Percentiles rank a stretch among this genome's conserved stretches.
Evolutionary conservation across 2,888 invertebrate species (phyloP).

Genomic region (Globia sparganii): DNA sequence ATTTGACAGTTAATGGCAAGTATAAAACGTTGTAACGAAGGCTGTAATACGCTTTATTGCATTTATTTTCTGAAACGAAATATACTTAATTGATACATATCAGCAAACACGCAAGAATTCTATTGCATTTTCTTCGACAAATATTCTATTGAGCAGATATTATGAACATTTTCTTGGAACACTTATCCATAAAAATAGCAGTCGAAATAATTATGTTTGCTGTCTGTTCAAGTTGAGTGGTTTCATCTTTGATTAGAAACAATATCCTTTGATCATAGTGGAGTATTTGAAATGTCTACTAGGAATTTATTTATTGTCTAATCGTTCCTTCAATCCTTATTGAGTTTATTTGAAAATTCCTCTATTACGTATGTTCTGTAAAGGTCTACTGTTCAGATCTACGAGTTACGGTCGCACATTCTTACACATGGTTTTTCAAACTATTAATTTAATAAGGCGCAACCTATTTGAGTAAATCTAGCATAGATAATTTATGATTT

Average conservation of each 20-base stretch:
- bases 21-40: not conserved
- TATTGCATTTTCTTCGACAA: not conserved
- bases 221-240: slow-evolving; percentile 6
- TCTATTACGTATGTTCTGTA: not conserved
- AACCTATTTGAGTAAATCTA: not conserved
- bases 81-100: not conserved
- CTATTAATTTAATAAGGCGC: not conserved
- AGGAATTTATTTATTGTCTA: not conserved
- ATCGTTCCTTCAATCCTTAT: not conserved
- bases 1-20: slow-evolving; percentile 1
- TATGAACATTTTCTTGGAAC: not conserved
- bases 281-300: not conserved
- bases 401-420: not conserved
- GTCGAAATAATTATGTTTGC: slow-evolving; percentile 3
- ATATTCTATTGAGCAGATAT: not conserved
- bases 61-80: not conserved
- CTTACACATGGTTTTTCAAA: not conserved
- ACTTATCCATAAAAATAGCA: slow-evolving; percentile 4
- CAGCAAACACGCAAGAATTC: not conserved
- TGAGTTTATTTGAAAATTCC: not conserved
- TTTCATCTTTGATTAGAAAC: slow-evolving; percentile 1
- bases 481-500: not conserved
- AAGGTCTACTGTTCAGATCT: not conserved
- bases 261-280: not conserved
- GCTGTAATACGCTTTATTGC: not conserved